A percentile compares a stretch with the other conserved stretches of the same genome.
phyloP scores from a whole-genome alignment of 92 coral and sea anemone species.

The Chrysogorgia sp. region DNA sequence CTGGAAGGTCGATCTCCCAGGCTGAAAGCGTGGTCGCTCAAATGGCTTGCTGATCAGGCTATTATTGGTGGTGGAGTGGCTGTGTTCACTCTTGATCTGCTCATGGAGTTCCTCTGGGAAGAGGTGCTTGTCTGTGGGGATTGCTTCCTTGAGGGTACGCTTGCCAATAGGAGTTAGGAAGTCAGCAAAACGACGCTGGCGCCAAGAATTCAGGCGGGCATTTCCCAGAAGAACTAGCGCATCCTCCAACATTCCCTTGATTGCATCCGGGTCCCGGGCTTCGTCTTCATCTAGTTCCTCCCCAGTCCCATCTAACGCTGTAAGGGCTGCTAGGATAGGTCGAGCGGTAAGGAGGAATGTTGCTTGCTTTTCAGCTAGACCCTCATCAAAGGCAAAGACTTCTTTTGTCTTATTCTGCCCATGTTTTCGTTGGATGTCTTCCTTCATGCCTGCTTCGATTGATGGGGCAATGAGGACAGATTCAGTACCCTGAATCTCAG shows the following conservation, averaged over 20 bases:
- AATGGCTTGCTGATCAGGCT: slow-evolving; percentile 55
- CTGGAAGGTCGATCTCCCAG: background rate
- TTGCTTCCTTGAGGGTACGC: slow-evolving; percentile 31
- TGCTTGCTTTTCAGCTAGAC: slow-evolving; percentile 54
- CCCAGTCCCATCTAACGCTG: slow-evolving; percentile 47
- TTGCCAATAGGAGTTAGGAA: slow-evolving; percentile 18
- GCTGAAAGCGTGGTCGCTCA: slow-evolving; percentile 6
- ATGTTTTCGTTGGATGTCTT: slow-evolving; percentile 56
- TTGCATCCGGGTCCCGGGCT: slow-evolving; percentile 54
- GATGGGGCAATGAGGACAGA: slow-evolving; percentile 36
- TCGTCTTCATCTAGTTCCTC: slow-evolving; percentile 40
- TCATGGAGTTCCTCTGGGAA: slow-evolving; percentile 61
- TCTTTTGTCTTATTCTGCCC: slow-evolving; percentile 60
- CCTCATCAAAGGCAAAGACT: slow-evolving; percentile 53
- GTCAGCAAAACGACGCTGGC: slow-evolving; percentile 62
- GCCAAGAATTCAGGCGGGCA: slow-evolving; percentile 61
- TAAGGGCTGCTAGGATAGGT: slow-evolving; percentile 63
- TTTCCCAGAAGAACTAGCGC: slow-evolving; percentile 62
- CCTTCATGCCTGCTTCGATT: slow-evolving; percentile 67
- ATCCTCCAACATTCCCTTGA: slow-evolving; percentile 57
- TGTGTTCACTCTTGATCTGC: slow-evolving; percentile 62
- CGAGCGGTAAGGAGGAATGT: slow-evolving; percentile 55
- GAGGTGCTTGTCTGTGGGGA: slow-evolving; percentile 32
- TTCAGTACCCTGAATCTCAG: slow-evolving; percentile 57
- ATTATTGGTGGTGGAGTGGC: slow-evolving; percentile 50